phyloP scores from a whole-genome alignment of 2,113 vertebrate species.

The Budorcas taxicolor region DNA sequence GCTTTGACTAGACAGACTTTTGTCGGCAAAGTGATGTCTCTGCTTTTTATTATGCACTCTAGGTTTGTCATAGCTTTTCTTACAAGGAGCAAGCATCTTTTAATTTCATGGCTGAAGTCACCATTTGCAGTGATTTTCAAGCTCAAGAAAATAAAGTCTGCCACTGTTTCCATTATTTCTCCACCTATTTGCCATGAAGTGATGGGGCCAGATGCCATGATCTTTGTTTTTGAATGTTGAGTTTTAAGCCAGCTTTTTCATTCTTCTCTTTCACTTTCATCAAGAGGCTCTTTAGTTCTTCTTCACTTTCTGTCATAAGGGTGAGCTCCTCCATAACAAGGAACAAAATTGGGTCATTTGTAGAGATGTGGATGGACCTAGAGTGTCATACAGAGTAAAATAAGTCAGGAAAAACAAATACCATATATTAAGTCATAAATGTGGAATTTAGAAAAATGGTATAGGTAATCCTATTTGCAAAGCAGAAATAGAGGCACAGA shows the following conservation, averaged over 20 bases:
- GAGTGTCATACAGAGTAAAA: not conserved
- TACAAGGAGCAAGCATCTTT: not conserved
- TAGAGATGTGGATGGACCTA: not conserved
- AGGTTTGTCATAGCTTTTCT: not conserved
- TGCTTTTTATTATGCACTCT: not conserved
- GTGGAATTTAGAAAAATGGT: not conserved
- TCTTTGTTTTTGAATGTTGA: not conserved
- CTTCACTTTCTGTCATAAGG: not conserved
- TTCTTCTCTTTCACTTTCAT: not conserved
- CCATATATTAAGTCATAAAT: not conserved
- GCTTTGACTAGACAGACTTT: not conserved
- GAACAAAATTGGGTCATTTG: not conserved
- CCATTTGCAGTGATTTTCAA: not conserved
- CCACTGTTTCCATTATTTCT: not conserved
- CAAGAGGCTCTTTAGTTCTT: not conserved
- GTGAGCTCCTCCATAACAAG: not conserved
- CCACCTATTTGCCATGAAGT: not conserved
- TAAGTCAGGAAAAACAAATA: not conserved
- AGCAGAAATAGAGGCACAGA: not conserved
- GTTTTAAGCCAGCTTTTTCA: not conserved
- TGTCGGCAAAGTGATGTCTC: not conserved
- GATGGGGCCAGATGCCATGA: not conserved
- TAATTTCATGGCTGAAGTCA: not conserved
- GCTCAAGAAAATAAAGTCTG: not conserved
- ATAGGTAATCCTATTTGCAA: not conserved